Evolutionary conservation across 2,888 invertebrate genomes (phyloP).

Genomic region (Gisinianus flammeolus): DNA sequence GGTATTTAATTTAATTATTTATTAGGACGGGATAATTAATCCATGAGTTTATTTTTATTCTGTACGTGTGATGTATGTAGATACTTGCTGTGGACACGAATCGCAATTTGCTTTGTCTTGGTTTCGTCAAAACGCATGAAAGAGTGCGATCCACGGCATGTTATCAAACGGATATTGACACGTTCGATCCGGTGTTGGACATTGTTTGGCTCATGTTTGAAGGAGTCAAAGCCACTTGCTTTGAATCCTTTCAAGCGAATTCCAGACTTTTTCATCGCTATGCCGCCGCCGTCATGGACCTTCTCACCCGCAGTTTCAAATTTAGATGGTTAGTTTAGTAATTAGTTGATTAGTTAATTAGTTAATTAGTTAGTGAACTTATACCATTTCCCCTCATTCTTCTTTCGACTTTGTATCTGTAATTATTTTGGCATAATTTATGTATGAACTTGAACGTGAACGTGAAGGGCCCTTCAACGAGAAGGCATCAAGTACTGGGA

Average conservation of each 20-base stretch:
- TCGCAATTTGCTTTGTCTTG: slow-evolving; percentile 11
- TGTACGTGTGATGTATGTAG: not conserved
- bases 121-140: not conserved
- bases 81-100: not conserved
- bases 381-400: not conserved
- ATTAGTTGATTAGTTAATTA: not conserved
- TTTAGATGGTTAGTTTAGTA: slow-evolving; percentile 25
- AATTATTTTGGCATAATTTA: not conserved
- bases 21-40: too few species aligned
- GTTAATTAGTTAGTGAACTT: not conserved
- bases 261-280: slow-evolving; percentile 28
- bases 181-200: slow-evolving; percentile 31
- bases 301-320: slow-evolving; percentile 19
- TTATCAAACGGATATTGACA: slow-evolving; percentile 21
- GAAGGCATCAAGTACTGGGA: slow-evolving; percentile 26
- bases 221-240: slow-evolving; percentile 30
- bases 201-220: slow-evolving; percentile 35
- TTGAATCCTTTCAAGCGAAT: slow-evolving; percentile 28
- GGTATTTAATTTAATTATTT: too few species aligned
- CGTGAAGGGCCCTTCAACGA: slow-evolving; percentile 31
- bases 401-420: not conserved
- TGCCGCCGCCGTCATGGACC: slow-evolving; percentile 24
- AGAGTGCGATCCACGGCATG: slow-evolving; percentile 23
- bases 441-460: not conserved
- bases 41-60: too few species aligned